phyloP scores from a whole-genome alignment of 2,888 invertebrate species.

The Lasioglossum oenotherae region DNA sequence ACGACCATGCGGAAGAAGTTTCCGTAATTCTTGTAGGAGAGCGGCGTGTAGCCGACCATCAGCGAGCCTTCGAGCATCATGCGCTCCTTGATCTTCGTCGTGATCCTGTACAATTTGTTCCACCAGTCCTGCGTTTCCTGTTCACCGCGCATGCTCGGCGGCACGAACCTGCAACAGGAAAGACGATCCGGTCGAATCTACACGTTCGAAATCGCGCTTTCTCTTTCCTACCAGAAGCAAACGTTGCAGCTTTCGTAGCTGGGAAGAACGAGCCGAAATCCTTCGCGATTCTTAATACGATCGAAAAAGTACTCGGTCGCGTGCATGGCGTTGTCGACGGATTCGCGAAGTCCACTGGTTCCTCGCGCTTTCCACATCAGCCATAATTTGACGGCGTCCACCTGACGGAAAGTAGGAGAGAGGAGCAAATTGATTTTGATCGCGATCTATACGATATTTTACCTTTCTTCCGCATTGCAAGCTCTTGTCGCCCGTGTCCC shows the following conservation, averaged over 20 bases:
- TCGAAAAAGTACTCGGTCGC: conserved; percentile 86
- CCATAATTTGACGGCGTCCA: conserved; percentile 97
- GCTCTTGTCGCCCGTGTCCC: conserved; percentile 94
- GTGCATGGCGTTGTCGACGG: conserved; percentile 89
- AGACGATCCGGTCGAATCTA: too few relatives aligned
- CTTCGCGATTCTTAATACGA: conserved; percentile 85
- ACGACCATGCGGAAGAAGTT: conserved; percentile 92
- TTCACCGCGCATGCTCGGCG: conserved; percentile 84
- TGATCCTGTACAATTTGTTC: conserved; percentile 85
- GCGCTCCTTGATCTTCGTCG: conserved; percentile 90
- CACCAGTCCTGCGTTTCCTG: conserved; percentile 85
- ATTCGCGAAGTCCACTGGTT: conserved; percentile 86
- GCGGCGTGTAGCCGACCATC: conserved; percentile 92
- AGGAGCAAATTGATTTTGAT: background rate
- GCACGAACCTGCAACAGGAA: conserved; percentile 86
- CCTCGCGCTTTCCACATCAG: conserved; percentile 95
- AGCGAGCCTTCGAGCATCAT: conserved; percentile 88
- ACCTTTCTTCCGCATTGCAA: conserved; percentile 96
- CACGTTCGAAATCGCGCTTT: background rate
- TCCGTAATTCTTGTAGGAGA: conserved; percentile 86
- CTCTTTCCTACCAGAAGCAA: conserved; percentile 91
- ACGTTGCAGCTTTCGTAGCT: conserved; percentile 92
- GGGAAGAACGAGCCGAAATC: conserved; percentile 88
- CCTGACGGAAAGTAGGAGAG: conserved; percentile 80
- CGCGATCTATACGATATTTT: background rate